A percentile compares a stretch with the other conserved stretches of the same genome.
These are phyloP conservation scores for Polydrusus cervinus DNA, from an alignment of 2,888 invertebrate species.

Conservation along the genomic window DNA sequence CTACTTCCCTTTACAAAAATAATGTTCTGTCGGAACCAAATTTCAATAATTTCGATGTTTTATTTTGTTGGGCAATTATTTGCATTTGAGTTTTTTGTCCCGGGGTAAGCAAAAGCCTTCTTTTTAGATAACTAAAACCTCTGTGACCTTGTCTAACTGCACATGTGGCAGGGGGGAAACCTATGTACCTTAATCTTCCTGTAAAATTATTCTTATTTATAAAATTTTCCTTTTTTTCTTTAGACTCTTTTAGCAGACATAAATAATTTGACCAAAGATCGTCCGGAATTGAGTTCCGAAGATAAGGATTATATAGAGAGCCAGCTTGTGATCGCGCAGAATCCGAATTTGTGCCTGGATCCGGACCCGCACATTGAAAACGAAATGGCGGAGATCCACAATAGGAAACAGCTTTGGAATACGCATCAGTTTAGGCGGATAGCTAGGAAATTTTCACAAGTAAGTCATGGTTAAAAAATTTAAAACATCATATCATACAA, in stretches of 20 bases:
- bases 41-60: no score
- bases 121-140: no score
- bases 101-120: no score
- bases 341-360: constrained; percentile 91
- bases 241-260: constrained; percentile 67
- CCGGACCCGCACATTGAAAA: constrained; percentile 88
- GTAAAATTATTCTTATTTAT: no score
- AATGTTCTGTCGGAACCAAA: no score
- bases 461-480: constrained; percentile 43
- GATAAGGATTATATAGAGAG: constrained; percentile 88
- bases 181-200: no score
- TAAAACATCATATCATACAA: neutral
- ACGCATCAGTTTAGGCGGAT: constrained; percentile 83
- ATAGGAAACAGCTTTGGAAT: constrained; percentile 82
- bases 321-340: constrained; percentile 87
- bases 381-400: constrained; percentile 84
- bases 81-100: no score
- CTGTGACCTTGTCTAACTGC: no score
- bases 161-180: no score
- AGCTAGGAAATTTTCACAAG: constrained; percentile 85
- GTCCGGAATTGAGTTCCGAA: constrained; percentile 79
- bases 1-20: no score
- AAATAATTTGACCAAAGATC: constrained; percentile 67
- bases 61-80: no score
- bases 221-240: constrained; percentile 54